phyloP scores from a whole-genome alignment of 2,888 invertebrate genomes.

The Conchocele bisecta region DNA sequence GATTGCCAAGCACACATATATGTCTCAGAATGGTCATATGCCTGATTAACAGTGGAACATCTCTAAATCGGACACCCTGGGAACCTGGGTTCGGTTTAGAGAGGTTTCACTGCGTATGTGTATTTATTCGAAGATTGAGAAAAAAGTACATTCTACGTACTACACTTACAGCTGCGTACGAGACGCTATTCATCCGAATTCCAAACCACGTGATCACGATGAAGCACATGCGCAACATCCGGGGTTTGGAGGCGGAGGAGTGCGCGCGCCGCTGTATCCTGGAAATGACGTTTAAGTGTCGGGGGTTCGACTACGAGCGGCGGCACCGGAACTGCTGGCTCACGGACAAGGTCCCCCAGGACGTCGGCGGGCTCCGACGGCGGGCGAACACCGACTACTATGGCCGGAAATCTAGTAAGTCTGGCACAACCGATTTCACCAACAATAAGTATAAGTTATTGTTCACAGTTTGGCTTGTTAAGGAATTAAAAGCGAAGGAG shows the following conservation, averaged over 20 bases:
- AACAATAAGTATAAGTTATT: too few species aligned
- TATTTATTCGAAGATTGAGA: too few species aligned
- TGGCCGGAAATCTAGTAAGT: slow-evolving; percentile 72
- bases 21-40: too few species aligned
- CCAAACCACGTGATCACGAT: slow-evolving; percentile 78
- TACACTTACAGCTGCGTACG: slow-evolving; percentile 73
- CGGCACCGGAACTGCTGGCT: slow-evolving; percentile 73
- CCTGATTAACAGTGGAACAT: too few species aligned
- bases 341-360: slow-evolving; percentile 69
- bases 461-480: too few species aligned
- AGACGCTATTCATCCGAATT: slow-evolving; percentile 74
- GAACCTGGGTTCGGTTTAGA: too few species aligned
- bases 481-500: too few species aligned
- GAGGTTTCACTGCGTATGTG: too few species aligned
- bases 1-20: too few species aligned
- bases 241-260: slow-evolving; percentile 74
- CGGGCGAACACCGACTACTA: slow-evolving; percentile 75
- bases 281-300: slow-evolving; percentile 76
- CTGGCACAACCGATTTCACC: too few species aligned
- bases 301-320: slow-evolving; percentile 75
- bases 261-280: slow-evolving; percentile 79
- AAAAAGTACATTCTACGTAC: neutral
- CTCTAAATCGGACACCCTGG: too few species aligned
- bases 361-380: slow-evolving; percentile 65
- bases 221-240: slow-evolving; percentile 72